Percentiles rank a stretch among this genome's conserved stretches.
phyloP scores from a whole-genome alignment of 2,113 vertebrate species.

The Campylomormyrus tamandua region DNA sequence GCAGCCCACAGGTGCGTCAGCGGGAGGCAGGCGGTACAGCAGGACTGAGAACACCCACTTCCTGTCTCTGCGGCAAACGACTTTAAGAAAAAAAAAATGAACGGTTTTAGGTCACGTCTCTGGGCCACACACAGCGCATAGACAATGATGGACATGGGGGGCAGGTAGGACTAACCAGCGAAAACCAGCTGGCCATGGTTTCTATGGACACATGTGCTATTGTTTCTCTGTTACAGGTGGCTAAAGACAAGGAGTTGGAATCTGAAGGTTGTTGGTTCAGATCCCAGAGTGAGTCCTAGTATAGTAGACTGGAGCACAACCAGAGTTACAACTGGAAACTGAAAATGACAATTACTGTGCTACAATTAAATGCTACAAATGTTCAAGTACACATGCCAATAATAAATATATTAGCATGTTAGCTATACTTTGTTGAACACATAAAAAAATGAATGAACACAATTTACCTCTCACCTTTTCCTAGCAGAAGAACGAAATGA shows the following conservation, averaged over 20 bases:
- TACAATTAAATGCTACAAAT: background rate
- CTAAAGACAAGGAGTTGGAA: background rate
- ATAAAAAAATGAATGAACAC: background rate
- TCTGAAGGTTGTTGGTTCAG: background rate
- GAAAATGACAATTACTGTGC: background rate
- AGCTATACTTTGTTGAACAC: background rate
- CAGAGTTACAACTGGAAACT: background rate
- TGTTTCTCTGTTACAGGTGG: background rate
- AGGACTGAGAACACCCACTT: background rate
- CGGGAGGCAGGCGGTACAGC: background rate
- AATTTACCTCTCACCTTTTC: background rate
- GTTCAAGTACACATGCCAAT: background rate
- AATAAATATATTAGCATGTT: background rate
- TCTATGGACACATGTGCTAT: background rate
- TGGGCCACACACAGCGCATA: background rate
- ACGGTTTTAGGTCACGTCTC: background rate
- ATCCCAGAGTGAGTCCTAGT: background rate
- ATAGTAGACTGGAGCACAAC: background rate
- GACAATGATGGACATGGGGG: background rate
- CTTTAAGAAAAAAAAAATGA: background rate
- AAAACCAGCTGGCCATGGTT: background rate
- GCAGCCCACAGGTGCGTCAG: background rate
- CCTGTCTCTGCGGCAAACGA: background rate
- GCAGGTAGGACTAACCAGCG: background rate
- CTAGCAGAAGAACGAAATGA: background rate